Evolutionary conservation across 2,113 vertebrate species (phyloP).

Genomic region (Microcebus jonahi): DNA sequence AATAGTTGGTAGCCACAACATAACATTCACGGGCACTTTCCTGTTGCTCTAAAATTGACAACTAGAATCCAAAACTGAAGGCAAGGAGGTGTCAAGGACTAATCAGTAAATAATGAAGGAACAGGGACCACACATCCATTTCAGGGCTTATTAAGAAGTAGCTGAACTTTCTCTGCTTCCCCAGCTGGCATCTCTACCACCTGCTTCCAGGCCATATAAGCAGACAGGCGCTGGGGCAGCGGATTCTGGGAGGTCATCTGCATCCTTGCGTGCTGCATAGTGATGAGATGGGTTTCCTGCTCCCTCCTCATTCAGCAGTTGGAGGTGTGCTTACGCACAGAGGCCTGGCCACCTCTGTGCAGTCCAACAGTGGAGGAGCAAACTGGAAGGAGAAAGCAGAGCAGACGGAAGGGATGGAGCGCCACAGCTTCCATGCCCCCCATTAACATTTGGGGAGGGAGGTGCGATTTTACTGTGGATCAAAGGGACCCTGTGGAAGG

Average conservation of each 20-base stretch:
- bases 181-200: neutral
- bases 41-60: neutral
- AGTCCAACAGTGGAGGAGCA: neutral
- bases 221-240: neutral
- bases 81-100: neutral
- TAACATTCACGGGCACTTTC: neutral
- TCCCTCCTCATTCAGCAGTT: neutral
- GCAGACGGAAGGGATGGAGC: neutral
- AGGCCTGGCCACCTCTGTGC: neutral
- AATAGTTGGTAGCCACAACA: neutral
- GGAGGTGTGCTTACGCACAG: neutral
- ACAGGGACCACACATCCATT: neutral
- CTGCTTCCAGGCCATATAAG: neutral
- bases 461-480: neutral
- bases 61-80: constrained; percentile 28
- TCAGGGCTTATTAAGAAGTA: neutral
- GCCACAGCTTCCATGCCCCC: neutral
- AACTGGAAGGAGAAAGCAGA: neutral
- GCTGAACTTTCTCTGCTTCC: neutral
- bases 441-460: neutral
- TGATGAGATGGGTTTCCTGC: neutral
- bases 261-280: neutral
- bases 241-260: neutral
- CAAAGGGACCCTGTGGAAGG: neutral
- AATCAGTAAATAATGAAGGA: neutral